Conservation (phyloP, 1,140 invertebrate species). For the Macrostomum lignano region DNA sequence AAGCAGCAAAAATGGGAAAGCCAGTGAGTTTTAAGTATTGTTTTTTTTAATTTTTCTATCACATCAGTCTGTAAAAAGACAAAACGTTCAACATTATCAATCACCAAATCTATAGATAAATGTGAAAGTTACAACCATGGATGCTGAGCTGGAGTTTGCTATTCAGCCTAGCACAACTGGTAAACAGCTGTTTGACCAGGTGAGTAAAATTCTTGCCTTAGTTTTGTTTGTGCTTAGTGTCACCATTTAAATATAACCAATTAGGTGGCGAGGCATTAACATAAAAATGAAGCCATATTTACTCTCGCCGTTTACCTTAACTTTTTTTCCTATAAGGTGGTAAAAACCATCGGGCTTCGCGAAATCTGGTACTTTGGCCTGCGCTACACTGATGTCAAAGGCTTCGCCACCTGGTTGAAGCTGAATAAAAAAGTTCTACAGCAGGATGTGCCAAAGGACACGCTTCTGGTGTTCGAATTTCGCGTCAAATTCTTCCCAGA, state of each 20-base stretch:
- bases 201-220: conserved; percentile 8
- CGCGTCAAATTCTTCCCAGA: conserved; percentile 97
- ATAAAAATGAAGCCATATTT: too few species aligned
- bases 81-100: too few species aligned
- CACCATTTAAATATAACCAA: too few species aligned
- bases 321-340: conserved; percentile 32
- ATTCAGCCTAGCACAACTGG: conserved; percentile 90
- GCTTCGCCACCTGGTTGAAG: conserved; percentile 88
- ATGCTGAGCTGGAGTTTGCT: conserved; percentile 90
- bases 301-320: too few species aligned
- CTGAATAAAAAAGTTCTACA: conserved; percentile 75
- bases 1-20: too few species aligned
- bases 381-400: conserved; percentile 87
- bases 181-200: conserved; percentile 82
- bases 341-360: conserved; percentile 84
- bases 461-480: conserved; percentile 80
- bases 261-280: too few species aligned
- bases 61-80: too few species aligned
- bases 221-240: not conserved
- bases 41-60: too few species aligned
- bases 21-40: too few species aligned
- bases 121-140: conserved; percentile 85
- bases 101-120: conserved; percentile 34
- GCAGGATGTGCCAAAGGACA: conserved; percentile 53
- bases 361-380: conserved; percentile 99